Base-by-base conservation (phyloP, 1,140 invertebrate genomes). In the Tetragnatha versicolor region DNA sequence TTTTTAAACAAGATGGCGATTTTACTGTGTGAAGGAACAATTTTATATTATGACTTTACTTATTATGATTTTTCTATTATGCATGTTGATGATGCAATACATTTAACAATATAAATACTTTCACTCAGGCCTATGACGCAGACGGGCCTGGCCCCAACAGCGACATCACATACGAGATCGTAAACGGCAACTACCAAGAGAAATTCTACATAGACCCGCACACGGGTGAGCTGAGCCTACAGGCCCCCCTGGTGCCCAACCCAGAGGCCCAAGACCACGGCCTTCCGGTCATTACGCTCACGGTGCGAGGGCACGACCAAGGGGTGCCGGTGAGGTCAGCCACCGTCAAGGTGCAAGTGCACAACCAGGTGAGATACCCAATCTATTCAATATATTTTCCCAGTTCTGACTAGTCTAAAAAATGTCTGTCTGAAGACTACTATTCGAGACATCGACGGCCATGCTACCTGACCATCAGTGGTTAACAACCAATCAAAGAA, bases 81-180 rank as follows among this genome's bases (percentile, higher is more conserved):
- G n/a, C n/a, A n/a, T n/a, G n/a, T n/a, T n/a, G n/a, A n/a, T n/a
- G n/a, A n/a, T n/a, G n/a, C n/a, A n/a, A n/a, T n/a, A n/a, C n/a
- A 45, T 9, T 25, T 55, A n/a, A 20, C 29, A 20, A 27, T 9
- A 25, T 42, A 20, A 68, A 39, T 22, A 47, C n/a, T 42, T 45
- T 55, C 9, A 35, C 27, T 1, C 49, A 90, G 89, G 94, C 94
- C 63, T 88, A 89, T 55, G 94, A 96, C 85, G 90, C 89, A 79
- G 94, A 96, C 83, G 90, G 92, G 12, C 92, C 92, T 61, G 86
- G 91, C n/a, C 93, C 93, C 3, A 96, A 96, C 85, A 95, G 94
- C 85, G 88, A 91, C 83, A 89, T 96, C 14, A 89, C 91, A 82
- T 96, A 95, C 85, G 93, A 94, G 87, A 88, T 96, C 47, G 89